Percentiles rank a stretch among this genome's conserved stretches.
Evolutionary conservation across 2,888 invertebrate genomes (phyloP).

Genomic region (Rotaria macrura): DNA sequence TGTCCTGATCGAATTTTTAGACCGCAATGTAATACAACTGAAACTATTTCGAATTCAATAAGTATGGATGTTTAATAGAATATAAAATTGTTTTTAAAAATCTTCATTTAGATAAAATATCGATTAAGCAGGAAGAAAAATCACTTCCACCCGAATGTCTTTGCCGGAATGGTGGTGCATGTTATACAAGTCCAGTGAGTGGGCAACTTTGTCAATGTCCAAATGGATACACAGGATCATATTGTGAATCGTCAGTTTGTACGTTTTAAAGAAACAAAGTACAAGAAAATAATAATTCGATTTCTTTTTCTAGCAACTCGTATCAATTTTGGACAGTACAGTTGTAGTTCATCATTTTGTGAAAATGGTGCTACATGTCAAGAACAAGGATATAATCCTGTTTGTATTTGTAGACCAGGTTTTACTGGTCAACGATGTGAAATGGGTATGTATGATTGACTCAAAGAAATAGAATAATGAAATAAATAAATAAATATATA

Average conservation of each 20-base stretch:
- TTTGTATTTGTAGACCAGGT: conserved; percentile 31
- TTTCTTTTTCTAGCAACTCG: background rate
- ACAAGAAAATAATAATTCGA: background rate
- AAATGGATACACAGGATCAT: conserved; percentile 28
- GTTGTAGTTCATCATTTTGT: conserved; percentile 21
- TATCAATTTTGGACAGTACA: background rate
- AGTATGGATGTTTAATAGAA: background rate
- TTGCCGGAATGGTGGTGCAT: conserved; percentile 25
- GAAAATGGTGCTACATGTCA: conserved; percentile 33
- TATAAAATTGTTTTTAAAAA: too few species aligned
- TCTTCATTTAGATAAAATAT: background rate
- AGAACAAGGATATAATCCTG: conserved; percentile 17
- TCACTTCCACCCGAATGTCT: background rate
- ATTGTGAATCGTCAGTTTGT: conserved; percentile 24
- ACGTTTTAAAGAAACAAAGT: too few species aligned
- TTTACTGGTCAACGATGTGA: conserved; percentile 31
- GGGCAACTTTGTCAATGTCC: conserved; percentile 23
- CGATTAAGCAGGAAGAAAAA: background rate
- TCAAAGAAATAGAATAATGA: too few species aligned
- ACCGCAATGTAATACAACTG: background rate
- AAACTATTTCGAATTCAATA: background rate
- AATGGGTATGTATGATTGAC: background rate
- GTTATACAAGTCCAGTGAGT: background rate
- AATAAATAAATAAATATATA: too few species aligned
- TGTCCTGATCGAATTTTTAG: conserved; percentile 25